These are phyloP conservation scores for Bambusicola thoracicus DNA, from an alignment of 2,113 vertebrate species.

Conservation along the genomic window DNA sequence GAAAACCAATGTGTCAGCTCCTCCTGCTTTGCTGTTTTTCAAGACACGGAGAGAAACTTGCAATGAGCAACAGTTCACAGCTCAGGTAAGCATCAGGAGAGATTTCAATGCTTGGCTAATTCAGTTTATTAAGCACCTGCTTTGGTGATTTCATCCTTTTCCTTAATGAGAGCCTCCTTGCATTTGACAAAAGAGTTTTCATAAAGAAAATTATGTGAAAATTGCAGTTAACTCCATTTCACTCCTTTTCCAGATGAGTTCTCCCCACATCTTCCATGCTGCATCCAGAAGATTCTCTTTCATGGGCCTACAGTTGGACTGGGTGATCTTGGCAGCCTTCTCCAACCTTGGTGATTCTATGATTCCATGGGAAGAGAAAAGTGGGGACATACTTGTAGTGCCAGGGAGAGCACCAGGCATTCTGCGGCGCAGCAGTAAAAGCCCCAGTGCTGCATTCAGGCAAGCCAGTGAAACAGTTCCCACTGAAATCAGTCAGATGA, in stretches of 20 bases:
- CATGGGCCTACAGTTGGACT: too few species aligned
- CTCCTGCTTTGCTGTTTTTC: background rate
- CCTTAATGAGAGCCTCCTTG: background rate
- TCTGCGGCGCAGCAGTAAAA: background rate
- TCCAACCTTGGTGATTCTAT: too few species aligned
- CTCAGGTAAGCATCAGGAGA: background rate
- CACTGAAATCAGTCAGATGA: background rate
- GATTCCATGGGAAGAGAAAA: background rate
- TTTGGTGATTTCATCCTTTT: background rate
- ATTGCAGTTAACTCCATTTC: background rate
- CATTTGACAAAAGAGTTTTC: background rate
- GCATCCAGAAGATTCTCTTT: background rate
- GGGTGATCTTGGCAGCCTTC: too few species aligned
- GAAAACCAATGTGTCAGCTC: fast-evolving
- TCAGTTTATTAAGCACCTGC: background rate
- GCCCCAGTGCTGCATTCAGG: background rate
- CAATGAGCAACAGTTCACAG: background rate
- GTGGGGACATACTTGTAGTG: fast-evolving
- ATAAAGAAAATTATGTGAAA: background rate
- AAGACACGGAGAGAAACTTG: fast-evolving
- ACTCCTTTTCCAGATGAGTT: background rate
- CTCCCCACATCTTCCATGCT: background rate
- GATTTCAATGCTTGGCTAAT: background rate
- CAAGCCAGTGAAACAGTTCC: background rate
- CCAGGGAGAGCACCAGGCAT: background rate